These are phyloP conservation scores for Saccopteryx leptura DNA, from an alignment of 2,113 vertebrate genomes.

Conservation along the genomic window DNA sequence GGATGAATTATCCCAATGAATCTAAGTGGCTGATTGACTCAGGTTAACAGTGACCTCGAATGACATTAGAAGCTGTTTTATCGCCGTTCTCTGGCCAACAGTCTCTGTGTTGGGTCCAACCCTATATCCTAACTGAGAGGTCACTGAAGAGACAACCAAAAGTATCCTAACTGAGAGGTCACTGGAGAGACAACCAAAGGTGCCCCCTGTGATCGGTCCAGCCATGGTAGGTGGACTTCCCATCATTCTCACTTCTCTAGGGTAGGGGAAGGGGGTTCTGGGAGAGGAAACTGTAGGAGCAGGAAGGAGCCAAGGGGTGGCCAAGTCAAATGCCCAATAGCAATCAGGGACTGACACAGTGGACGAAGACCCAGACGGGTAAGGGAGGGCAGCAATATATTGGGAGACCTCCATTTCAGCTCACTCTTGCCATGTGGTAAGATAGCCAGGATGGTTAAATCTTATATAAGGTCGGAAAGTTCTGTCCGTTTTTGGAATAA, in stretches of 20 bases:
- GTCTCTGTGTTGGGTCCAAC: neutral
- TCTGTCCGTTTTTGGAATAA: too few relatives aligned
- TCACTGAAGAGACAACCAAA: neutral
- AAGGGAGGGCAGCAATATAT: fast-evolving
- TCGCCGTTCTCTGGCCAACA: neutral
- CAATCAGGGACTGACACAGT: neutral
- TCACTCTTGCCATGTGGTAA: neutral
- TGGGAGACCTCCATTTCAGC: neutral
- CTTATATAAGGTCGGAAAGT: too few relatives aligned
- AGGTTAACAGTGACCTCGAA: neutral
- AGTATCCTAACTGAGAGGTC: neutral
- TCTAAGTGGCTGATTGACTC: neutral
- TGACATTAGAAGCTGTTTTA: neutral
- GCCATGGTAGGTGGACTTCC: neutral
- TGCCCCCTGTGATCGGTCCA: neutral
- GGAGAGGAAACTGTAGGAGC: neutral
- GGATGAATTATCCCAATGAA: neutral
- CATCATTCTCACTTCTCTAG: neutral
- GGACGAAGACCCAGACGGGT: neutral
- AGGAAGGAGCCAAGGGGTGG: neutral
- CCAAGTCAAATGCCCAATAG: neutral
- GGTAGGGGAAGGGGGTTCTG: neutral
- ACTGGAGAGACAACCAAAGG: neutral
- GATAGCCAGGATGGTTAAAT: neutral
- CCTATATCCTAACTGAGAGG: neutral